These are phyloP conservation scores for Astyanax mexicanus DNA, from an alignment of 2,797 vertebrate genomes.

Conservation along the genomic window DNA sequence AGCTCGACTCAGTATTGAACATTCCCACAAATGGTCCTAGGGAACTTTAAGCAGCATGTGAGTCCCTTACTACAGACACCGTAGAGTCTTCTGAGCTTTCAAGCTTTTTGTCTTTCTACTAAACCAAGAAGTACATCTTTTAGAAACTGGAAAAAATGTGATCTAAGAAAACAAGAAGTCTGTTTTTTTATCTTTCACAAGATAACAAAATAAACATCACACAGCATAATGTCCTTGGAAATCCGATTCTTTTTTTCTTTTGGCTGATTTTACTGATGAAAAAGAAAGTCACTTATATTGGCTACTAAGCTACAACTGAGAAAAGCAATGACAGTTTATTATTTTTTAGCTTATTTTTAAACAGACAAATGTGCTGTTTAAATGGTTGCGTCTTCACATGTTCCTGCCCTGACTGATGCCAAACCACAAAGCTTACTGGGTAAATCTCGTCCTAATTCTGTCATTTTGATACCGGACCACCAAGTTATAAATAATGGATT, in stretches of 20 bases:
- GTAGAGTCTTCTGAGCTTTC: not conserved
- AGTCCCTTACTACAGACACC: not conserved
- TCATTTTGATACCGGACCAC: slow-evolving; percentile 79
- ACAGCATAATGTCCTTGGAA: no score
- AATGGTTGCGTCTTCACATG: slow-evolving; percentile 63
- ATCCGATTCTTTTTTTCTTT: no score
- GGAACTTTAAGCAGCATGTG: slow-evolving; percentile 43
- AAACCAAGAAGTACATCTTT: not conserved
- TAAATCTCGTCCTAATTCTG: slow-evolving; percentile 73
- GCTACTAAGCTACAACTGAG: not conserved
- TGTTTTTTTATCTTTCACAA: no score
- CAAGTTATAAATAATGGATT: slow-evolving; percentile 82
- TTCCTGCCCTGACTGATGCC: slow-evolving; percentile 62
- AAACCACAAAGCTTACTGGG: slow-evolving; percentile 72
- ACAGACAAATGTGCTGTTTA: slow-evolving; percentile 75
- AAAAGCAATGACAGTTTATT: slow-evolving; percentile 55
- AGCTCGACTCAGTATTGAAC: slow-evolving; percentile 62
- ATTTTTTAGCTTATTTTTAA: slow-evolving; percentile 68
- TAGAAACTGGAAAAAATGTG: not conserved
- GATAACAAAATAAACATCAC: not conserved
- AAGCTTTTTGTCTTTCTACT: slow-evolving; percentile 4
- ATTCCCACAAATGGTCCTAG: slow-evolving; percentile 45
- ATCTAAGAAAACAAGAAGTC: not conserved
- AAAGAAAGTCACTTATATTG: slow-evolving; percentile 7
- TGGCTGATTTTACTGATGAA: not conserved